These are phyloP conservation scores for Micromys minutus DNA, from an alignment of 2,113 vertebrate genomes.

Conservation along the genomic window DNA sequence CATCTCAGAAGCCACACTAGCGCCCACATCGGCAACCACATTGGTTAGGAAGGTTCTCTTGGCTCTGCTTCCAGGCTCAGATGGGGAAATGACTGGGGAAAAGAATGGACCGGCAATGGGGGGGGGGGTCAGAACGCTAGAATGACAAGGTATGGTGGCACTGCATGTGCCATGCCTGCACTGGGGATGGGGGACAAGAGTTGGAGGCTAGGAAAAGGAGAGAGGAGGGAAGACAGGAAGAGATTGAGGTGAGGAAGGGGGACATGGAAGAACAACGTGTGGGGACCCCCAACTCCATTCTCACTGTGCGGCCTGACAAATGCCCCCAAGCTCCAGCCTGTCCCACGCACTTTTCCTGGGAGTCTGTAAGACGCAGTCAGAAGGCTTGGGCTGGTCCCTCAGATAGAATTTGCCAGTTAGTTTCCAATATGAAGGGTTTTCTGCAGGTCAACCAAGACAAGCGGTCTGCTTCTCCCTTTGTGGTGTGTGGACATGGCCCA, in stretches of 20 bases:
- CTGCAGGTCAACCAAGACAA: neutral
- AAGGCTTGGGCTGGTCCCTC: neutral
- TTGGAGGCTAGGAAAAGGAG: neutral
- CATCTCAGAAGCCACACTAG: neutral
- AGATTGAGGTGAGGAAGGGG: neutral
- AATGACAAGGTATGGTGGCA: too few relatives aligned
- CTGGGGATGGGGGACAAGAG: too few relatives aligned
- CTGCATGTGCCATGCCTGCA: too few relatives aligned
- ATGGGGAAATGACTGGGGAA: neutral
- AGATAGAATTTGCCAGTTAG: neutral
- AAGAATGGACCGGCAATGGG: too few relatives aligned
- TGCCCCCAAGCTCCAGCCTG: too few relatives aligned
- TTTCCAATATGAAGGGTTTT: neutral
- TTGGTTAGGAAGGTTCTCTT: neutral
- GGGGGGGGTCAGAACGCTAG: too few relatives aligned
- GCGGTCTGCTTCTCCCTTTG: neutral
- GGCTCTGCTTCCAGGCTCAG: neutral
- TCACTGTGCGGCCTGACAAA: too few relatives aligned
- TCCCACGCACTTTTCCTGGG: neutral
- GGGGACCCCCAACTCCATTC: neutral
- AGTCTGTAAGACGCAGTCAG: neutral
- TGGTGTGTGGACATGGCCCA: neutral
- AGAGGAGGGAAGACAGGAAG: neutral
- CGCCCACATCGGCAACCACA: neutral
- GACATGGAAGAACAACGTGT: neutral